Evolutionary conservation across 2,888 invertebrate genomes (phyloP).

Genomic region (Nowickia ferox): DNA sequence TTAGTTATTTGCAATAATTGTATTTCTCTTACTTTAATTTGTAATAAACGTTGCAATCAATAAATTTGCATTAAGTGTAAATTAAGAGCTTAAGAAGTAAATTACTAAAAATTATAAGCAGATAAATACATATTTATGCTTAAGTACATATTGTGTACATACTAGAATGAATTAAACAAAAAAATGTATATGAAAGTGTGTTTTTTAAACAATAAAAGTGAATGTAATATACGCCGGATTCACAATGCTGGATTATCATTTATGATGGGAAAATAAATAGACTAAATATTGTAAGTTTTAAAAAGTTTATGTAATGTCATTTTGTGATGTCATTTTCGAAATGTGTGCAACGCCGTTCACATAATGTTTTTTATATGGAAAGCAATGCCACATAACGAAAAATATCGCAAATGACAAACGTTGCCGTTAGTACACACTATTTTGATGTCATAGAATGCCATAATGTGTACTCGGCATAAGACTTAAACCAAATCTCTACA

Average conservation of each 20-base stretch:
- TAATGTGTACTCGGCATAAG: too few relatives aligned
- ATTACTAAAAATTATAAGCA: not conserved
- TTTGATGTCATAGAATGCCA: too few relatives aligned
- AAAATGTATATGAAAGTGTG: not conserved
- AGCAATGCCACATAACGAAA: too few relatives aligned
- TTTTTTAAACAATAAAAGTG: not conserved
- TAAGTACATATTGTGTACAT: not conserved
- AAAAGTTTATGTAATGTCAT: too few relatives aligned
- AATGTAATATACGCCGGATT: not conserved
- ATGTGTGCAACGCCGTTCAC: too few relatives aligned
- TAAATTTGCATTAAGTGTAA: slow-evolving; percentile 22
- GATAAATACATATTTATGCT: not conserved
- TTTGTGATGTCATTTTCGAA: too few relatives aligned
- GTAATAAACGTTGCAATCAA: slow-evolving; percentile 15
- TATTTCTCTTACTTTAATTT: slow-evolving; percentile 23
- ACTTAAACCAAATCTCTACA: too few relatives aligned
- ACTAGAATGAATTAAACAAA: not conserved
- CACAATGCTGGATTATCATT: slow-evolving; percentile 1
- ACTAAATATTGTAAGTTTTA: slow-evolving; percentile 21
- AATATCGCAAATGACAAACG: too few relatives aligned
- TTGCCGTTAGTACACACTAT: too few relatives aligned
- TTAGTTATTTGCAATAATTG: slow-evolving; percentile 34
- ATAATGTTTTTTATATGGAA: too few relatives aligned
- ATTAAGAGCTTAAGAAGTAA: not conserved
- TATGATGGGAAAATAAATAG: not conserved